Conservation (phyloP, 2,797 vertebrate genomes). For the Nothura maculosa region DNA sequence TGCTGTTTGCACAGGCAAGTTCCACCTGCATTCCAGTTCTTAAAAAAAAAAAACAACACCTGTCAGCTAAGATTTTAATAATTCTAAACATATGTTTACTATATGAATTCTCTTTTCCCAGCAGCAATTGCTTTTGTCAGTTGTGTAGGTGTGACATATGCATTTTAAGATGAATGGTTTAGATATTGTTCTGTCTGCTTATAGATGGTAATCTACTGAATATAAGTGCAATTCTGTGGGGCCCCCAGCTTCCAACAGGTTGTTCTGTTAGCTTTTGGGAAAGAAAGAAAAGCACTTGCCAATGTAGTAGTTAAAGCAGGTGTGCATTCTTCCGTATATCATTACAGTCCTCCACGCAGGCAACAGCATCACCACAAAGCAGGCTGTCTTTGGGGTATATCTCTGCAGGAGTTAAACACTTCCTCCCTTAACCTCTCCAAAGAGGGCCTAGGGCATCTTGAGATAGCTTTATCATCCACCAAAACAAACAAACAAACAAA, state of each 20-base stretch:
- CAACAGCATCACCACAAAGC: neutral
- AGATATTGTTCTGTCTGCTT: neutral
- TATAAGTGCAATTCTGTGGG: neutral
- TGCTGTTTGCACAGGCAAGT: neutral
- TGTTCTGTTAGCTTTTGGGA: neutral
- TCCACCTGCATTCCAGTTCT: neutral
- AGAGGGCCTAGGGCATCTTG: neutral
- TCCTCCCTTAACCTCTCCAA: neutral
- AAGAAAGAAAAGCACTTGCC: neutral
- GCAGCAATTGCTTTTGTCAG: conserved; percentile 4
- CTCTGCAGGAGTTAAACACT: neutral
- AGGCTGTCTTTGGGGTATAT: neutral
- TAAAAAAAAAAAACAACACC: neutral
- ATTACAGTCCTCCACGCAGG: neutral
- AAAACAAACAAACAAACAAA: too few relatives aligned
- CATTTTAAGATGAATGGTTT: neutral
- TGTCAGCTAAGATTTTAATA: neutral
- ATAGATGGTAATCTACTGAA: neutral
- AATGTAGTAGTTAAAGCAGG: neutral
- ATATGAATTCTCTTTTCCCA: neutral
- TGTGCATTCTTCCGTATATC: neutral
- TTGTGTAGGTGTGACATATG: neutral
- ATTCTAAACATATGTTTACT: neutral
- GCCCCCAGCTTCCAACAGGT: neutral
- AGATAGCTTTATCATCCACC: neutral